A percentile compares a stretch with the other conserved stretches of the same genome.
Conservation (phyloP, 2,888 invertebrate species). For the Neoitamus cyanurus region DNA sequence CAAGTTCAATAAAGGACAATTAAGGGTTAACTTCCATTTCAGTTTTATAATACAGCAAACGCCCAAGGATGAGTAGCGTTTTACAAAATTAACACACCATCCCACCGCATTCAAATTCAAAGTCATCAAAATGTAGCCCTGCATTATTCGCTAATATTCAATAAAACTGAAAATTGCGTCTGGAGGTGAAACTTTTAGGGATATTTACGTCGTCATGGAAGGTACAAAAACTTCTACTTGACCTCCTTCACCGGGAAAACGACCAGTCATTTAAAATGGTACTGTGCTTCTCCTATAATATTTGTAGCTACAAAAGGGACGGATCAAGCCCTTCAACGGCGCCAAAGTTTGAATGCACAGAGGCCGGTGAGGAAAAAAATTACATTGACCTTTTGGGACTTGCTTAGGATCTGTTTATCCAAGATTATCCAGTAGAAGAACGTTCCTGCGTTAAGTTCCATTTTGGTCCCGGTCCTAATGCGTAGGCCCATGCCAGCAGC, state of each 20-base stretch:
- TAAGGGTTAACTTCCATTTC: background rate
- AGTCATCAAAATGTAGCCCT: background rate
- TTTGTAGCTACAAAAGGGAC: background rate
- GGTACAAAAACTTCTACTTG: conserved; percentile 7
- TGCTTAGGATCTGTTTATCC: conserved; percentile 39
- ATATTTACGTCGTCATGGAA: conserved; percentile 7
- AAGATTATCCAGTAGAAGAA: conserved; percentile 28
- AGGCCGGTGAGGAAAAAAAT: background rate
- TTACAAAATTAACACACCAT: background rate
- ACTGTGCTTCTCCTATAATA: background rate
- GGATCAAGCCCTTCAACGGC: conserved; percentile 2
- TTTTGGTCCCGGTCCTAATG: conserved; percentile 2
- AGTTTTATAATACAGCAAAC: background rate
- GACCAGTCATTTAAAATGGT: conserved; percentile 35
- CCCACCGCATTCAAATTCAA: background rate
- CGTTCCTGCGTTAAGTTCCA: background rate
- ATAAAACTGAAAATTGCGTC: background rate
- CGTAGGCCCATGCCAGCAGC: background rate
- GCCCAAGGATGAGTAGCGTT: background rate
- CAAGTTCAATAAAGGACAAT: background rate
- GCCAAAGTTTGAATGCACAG: background rate
- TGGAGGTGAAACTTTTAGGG: background rate
- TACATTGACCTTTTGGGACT: conserved; percentile 31
- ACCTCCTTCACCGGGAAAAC: background rate
- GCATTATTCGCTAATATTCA: background rate